Evolutionary conservation across 2,888 invertebrate genomes (phyloP), one percentile per base, ranked within the genome.

Genomic region (Bimastos eiseni): DNA sequence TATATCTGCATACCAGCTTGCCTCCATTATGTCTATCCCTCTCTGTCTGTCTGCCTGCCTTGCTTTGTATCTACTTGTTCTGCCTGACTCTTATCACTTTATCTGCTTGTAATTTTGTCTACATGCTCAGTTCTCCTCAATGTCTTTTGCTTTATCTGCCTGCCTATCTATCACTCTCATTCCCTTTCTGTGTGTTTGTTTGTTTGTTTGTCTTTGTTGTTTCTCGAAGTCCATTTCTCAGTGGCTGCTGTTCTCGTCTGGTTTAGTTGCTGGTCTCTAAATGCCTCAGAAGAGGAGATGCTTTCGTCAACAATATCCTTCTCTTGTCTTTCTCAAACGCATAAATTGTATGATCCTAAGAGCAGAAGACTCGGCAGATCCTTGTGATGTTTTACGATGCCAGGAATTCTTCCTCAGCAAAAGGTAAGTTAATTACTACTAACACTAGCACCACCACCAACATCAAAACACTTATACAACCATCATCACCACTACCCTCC

Each of bases 261-360:
- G 8, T 70, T 70, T 8, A 30, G n/a, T 11, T 70, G 70, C n/a
- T 70, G 30, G 49, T 49, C 49, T 49, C 49, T n/a, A 70, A 70
- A 30, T 30, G 70, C 70, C 70, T 70, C 70, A 30, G n/a, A 70
- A 11, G 70, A 70, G 70, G 1, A 55, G 44, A 49, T 41, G 84
- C 86, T 37, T 37, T 36, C 86, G n/a, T 37, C 86, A 86, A 86
- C 86, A 86, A 86, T 86, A 86, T 86, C 36, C 86, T 37, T 86
- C 86, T 86, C 86, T 21, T 70, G 70, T 70, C 70, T 70, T 70
- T 34, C 86, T 36, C 86, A 36, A 86, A 86, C 11, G 21, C 86
- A 86, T 86, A 86, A 86, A 86, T 86, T 36, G 86, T 37, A 86
- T 86, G 36, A 86, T 86, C 36, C 36, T 86, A 36, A 86, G 37